Evolutionary conservation across 2,888 invertebrate species (phyloP).

Genomic region (Mycalesis mineus): DNA sequence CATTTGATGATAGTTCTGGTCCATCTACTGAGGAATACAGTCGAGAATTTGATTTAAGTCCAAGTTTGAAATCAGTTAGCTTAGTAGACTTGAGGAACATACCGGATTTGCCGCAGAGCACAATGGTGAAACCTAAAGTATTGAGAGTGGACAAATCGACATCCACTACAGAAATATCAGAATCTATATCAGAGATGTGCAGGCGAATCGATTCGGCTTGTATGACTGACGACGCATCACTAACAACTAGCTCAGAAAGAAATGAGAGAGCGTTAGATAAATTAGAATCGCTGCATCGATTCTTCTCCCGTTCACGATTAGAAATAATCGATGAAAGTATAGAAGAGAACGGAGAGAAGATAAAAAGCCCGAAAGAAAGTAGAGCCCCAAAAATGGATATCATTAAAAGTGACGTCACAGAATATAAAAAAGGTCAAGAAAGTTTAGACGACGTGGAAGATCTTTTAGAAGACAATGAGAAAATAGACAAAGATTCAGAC

Average conservation of each 20-base stretch:
- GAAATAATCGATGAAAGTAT: constrained; percentile 69
- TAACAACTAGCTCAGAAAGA: constrained; percentile 51
- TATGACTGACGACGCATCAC: constrained; percentile 64
- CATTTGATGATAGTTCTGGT: constrained; percentile 43
- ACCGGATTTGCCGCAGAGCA: constrained; percentile 66
- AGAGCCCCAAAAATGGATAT: background rate
- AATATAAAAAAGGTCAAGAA: constrained; percentile 55
- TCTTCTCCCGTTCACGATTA: constrained; percentile 65
- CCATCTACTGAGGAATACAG: constrained; percentile 45
- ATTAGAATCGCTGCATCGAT: constrained; percentile 63
- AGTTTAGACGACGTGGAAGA: constrained; percentile 71
- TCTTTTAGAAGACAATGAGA: constrained; percentile 54
- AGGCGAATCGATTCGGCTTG: constrained; percentile 58
- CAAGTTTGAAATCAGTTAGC: constrained; percentile 60
- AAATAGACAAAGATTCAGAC: constrained; percentile 25
- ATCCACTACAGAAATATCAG: constrained; percentile 65
- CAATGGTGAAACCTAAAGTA: constrained; percentile 65
- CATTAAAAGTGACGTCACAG: constrained; percentile 30
- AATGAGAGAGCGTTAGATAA: constrained; percentile 63
- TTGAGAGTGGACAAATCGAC: constrained; percentile 64
- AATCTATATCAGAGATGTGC: constrained; percentile 58
- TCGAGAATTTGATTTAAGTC: constrained; percentile 56
- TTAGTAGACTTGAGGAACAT: constrained; percentile 65
- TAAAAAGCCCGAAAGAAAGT: constrained; percentile 37
- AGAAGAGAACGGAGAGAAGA: constrained; percentile 55